These are phyloP conservation scores for Ancistrus triradiatus DNA, from an alignment of 2,113 vertebrate genomes.

Conservation along the genomic window DNA sequence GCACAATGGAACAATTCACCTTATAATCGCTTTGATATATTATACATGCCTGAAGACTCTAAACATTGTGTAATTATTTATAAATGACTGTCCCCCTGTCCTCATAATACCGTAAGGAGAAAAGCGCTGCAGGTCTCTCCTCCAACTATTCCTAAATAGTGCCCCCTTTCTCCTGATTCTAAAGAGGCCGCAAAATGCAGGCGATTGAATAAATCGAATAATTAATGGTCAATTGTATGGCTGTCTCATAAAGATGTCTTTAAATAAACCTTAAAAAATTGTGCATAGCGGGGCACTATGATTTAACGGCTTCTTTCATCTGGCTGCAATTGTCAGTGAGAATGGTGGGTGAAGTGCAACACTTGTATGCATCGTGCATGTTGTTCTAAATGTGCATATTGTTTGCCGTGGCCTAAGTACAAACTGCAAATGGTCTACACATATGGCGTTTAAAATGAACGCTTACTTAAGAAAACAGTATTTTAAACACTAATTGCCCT, in stretches of 20 bases:
- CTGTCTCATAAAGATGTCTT: constrained; percentile 99
- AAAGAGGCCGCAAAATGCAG: constrained; percentile 81
- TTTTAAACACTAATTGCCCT: too few relatives aligned
- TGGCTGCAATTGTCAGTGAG: constrained; percentile 14
- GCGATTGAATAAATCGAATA: constrained; percentile 80
- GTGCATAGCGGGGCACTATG: constrained; percentile 38
- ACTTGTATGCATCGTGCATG: background rate
- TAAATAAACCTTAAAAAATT: constrained; percentile 90
- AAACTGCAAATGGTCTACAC: background rate
- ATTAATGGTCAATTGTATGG: constrained; percentile 97
- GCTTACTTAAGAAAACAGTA: background rate
- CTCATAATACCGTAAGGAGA: constrained; percentile 85
- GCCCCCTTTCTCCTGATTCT: constrained; percentile 65
- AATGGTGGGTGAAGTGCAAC: background rate
- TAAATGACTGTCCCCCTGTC: constrained; percentile 93
- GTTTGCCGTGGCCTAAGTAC: background rate
- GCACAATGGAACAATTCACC: constrained; percentile 97
- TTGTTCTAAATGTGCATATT: too few relatives aligned
- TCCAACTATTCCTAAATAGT: constrained; percentile 91
- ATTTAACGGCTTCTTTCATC: constrained; percentile 41
- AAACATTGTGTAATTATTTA: constrained; percentile 99
- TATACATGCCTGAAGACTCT: constrained; percentile 98
- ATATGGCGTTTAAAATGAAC: too few relatives aligned
- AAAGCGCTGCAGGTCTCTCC: constrained; percentile 96
- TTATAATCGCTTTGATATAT: constrained; percentile 99